Base-by-base conservation (phyloP, 1,140 invertebrate genomes). In the Vollenhovia emeryi region DNA sequence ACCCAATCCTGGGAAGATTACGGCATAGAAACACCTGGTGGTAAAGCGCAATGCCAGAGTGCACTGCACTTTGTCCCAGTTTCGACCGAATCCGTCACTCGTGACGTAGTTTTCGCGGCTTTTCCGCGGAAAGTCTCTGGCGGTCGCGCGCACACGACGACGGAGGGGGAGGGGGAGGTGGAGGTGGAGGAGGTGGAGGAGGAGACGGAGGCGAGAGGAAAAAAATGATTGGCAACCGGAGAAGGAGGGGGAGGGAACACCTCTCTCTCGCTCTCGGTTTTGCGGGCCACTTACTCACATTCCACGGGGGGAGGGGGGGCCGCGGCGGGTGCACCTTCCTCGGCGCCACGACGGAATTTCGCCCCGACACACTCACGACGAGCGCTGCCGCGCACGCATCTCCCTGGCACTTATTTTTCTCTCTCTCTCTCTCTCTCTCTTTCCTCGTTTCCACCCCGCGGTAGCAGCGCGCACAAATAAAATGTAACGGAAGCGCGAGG, bases 31-130 rank as follows among this genome's bases (percentile, higher is more conserved):
- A 94, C 93, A 94, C 93, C 93, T 94, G 93, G 93, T 93, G 92
- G 93, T 91, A 92, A 92, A 94, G 92, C 93, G 94, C 94, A 94
- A 94, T 94, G 94, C 93, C 93, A 95, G 94, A 95, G 94, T 94
- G 93, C 94, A 95, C 91, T 95, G 94, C 94, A 95, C 94, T 94
- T 95, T 95, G 94, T 94, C 94, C 94, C 93, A 95, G 93, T 94
- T 94, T 94, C 93, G 89, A 90, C 86, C 87, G 91, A 94, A 93
- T 94, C 94, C 93, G 93, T 94, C 93, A 94, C 91, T 93, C 86
- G 92, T 95, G 93, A 95, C 94, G 94, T 94, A 94, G 92, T 91
- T 94, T 94, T 93, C 91, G 92, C 93, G 91, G 91, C 90, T 93
- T 93, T 93, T 93, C 90, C 87, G 71, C 82, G 84, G 86, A 82